Base-by-base conservation (phyloP, 2,113 vertebrate genomes). In the Protomyctophum bolini region DNA sequence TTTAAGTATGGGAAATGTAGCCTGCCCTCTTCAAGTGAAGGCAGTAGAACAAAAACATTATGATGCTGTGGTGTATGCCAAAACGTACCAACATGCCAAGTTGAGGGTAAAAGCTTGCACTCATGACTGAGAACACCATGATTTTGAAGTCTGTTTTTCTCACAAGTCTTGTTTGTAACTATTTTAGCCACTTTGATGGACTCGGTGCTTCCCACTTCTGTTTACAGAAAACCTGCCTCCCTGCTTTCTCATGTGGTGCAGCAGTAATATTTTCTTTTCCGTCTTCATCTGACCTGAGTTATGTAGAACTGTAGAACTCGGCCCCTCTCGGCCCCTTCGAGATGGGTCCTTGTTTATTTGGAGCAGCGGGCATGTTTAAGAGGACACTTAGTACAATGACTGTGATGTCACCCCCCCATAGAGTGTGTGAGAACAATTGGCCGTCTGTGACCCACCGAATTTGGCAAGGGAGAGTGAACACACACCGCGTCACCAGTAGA, bases 401-500 rank as follows among this genome's bases (percentile, higher is more conserved):
- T 72, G 46, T 15, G 56, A 65, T 55, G 63, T 67, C 69, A 72
- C 60, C 45, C 58, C 58, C 28, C 48, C 41, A 66, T 45, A 57
- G 52, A 21, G 70, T 56, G 47, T 15, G 57, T 29, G 45, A 58
- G 68, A 15, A 62, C 50, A 52, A 61, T 48, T 15, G 21, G 33
- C 66, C 50, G 47, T 28, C 21, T 68, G 73, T 69, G 72, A 76
- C 51, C 68, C 70, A 69, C 46, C 57, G 6, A 33, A 77, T 82
- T 81, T 76, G 75, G 77, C 70, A 64, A 50, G 69, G 64, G 21
- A 70, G 73, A 80, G 55, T 0, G n/a, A 82, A 65, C 47, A 47
- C 55, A 28, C 55, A 28, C 48, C 52, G 45, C 70, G 69, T 82
- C 71, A 73, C 80, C 61, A 58, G 69, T 70, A 63, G 70, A 83